phyloP scores from a whole-genome alignment of 2,113 vertebrate species.

The Casuarius casuarius region DNA sequence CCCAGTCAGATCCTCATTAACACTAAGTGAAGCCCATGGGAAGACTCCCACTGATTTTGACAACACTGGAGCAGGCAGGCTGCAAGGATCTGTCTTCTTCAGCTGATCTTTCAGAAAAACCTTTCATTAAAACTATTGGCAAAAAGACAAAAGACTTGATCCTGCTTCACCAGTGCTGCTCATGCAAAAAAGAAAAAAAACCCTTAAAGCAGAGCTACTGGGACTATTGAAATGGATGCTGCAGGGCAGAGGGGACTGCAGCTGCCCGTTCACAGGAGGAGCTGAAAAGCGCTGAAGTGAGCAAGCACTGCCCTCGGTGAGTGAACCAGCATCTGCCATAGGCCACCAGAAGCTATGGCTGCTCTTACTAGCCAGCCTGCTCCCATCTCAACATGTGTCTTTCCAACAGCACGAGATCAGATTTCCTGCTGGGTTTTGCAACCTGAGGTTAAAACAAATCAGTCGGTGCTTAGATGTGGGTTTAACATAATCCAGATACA shows the following conservation, averaged over 20 bases:
- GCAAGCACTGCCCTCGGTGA: neutral
- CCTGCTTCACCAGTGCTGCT: neutral
- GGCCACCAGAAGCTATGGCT: neutral
- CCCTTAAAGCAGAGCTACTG: rapidly evolving
- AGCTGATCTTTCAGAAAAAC: neutral
- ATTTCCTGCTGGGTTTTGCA: neutral
- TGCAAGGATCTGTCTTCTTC: neutral
- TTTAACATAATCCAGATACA: neutral
- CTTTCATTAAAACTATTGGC: neutral
- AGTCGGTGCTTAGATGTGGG: neutral
- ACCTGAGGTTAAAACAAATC: neutral
- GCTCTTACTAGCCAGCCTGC: rapidly evolving
- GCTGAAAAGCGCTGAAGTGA: neutral
- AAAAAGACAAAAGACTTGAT: neutral
- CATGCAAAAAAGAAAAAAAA: neutral
- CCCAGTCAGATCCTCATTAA: neutral
- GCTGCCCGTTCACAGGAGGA: neutral
- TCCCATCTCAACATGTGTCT: neutral
- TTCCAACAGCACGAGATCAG: neutral
- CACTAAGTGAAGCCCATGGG: rapidly evolving
- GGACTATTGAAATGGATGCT: neutral
- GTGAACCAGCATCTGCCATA: neutral
- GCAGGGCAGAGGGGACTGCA: neutral
- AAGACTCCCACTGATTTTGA: neutral
- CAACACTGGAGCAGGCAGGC: neutral